Percentiles rank a stretch among this genome's conserved stretches.
Evolutionary conservation across 2,888 invertebrate genomes (phyloP).

Genomic region (Leptinotarsa tumamoca): DNA sequence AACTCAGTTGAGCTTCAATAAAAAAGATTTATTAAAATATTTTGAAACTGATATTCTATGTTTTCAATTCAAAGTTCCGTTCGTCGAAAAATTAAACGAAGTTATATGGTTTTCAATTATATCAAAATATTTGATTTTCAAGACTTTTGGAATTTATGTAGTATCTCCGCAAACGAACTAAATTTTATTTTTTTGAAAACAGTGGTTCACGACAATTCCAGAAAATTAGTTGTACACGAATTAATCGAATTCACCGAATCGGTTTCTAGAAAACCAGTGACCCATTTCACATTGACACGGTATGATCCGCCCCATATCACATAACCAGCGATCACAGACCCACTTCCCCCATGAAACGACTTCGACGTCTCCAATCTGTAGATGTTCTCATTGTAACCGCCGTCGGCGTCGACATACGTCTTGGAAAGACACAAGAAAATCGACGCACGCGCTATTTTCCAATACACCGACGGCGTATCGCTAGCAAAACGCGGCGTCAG

Average conservation of each 20-base stretch:
- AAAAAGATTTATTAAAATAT: too few relatives aligned
- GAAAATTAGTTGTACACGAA: background rate
- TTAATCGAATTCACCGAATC: background rate
- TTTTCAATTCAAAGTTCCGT: too few relatives aligned
- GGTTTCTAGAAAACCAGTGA: background rate
- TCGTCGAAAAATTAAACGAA: too few relatives aligned
- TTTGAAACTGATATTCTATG: too few relatives aligned
- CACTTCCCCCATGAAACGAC: constrained; percentile 7
- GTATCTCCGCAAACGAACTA: background rate
- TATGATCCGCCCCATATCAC: constrained; percentile 21
- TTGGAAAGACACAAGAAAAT: constrained; percentile 19
- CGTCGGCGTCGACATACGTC: constrained; percentile 21
- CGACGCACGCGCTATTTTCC: constrained; percentile 38
- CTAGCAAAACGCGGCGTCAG: constrained; percentile 55
- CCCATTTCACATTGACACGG: constrained; percentile 6
- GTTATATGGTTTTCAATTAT: too few relatives aligned
- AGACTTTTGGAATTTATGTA: background rate
- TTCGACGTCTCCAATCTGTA: constrained; percentile 18
- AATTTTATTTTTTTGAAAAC: too few relatives aligned
- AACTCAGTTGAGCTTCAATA: too few relatives aligned
- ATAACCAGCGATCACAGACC: constrained; percentile 17
- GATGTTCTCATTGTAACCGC: constrained; percentile 18
- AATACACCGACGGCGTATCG: constrained; percentile 42
- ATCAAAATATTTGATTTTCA: too few relatives aligned
- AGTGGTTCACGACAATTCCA: too few relatives aligned